These are phyloP conservation scores for Drosophila kohkoa DNA, from an alignment of 1,140 invertebrate genomes.

Conservation along the genomic window DNA sequence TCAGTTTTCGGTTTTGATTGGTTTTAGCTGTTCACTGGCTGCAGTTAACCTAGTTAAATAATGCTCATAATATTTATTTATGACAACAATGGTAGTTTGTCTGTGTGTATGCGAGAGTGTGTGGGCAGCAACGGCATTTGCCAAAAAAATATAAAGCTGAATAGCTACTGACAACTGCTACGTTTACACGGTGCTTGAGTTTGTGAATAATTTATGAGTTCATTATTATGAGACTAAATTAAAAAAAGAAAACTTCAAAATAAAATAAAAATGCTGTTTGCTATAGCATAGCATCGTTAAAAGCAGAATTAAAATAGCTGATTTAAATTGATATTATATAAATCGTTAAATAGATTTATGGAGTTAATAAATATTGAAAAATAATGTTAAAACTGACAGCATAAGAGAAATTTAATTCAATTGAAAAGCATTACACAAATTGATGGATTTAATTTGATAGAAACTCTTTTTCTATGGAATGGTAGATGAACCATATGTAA, in stretches of 20 bases:
- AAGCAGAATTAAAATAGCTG: no score
- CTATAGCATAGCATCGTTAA: no score
- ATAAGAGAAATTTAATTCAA: no score
- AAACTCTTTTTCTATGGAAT: no score
- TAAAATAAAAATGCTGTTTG: not conserved
- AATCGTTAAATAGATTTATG: no score
- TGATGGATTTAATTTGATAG: no score
- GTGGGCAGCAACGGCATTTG: slow-evolving; percentile 47
- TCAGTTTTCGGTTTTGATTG: slow-evolving; percentile 44
- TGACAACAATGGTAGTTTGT: slow-evolving; percentile 33
- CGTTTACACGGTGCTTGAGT: slow-evolving; percentile 22
- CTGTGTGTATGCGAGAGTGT: slow-evolving; percentile 16
- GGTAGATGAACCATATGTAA: no score
- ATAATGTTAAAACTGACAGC: no score
- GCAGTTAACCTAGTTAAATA: slow-evolving; percentile 68
- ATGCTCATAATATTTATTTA: slow-evolving; percentile 51
- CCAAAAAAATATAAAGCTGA: slow-evolving; percentile 47
- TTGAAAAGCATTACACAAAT: no score
- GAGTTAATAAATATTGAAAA: no score
- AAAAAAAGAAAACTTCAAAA: not conserved
- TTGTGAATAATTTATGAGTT: not conserved
- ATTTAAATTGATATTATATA: no score
- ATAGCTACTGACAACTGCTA: slow-evolving; percentile 24
- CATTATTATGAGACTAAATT: not conserved
- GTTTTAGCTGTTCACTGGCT: slow-evolving; percentile 36